Conservation (phyloP, 2,113 vertebrate species). For the Cyprinodon tularosa region DNA sequence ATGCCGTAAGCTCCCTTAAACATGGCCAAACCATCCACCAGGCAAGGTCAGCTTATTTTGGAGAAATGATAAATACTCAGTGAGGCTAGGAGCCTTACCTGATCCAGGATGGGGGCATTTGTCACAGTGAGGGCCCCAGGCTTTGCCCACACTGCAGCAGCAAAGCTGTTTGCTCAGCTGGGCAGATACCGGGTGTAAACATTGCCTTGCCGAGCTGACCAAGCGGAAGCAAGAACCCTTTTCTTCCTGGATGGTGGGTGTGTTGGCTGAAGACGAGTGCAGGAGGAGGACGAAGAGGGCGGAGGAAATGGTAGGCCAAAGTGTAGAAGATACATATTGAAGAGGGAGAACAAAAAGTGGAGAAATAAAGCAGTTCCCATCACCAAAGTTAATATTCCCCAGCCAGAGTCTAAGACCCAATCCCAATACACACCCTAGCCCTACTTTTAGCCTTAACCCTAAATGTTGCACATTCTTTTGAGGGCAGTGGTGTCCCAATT, state of each 20-base stretch:
- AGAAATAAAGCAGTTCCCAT: conserved; percentile 74
- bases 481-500: no score
- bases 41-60: not conserved
- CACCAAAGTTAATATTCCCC: conserved; percentile 51
- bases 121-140: conserved; percentile 96
- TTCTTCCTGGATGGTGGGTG: conserved; percentile 87
- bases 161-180: conserved; percentile 98
- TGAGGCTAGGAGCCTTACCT: conserved; percentile 85
- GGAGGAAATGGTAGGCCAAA: conserved; percentile 57
- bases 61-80: conserved; percentile 3
- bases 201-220: conserved; percentile 91
- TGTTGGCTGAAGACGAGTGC: conserved; percentile 85
- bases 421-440: not conserved
- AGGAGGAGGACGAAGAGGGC: conserved; percentile 62
- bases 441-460: no score
- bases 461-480: no score
- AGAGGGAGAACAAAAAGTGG: conserved; percentile 62
- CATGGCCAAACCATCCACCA: not conserved
- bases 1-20: no score
- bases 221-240: conserved; percentile 97
- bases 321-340: conserved; percentile 61
- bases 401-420: not conserved
- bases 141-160: conserved; percentile 99
- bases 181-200: conserved; percentile 95
- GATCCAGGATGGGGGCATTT: conserved; percentile 94